Percentiles rank a stretch among this genome's conserved stretches.
These are phyloP conservation scores for Takifugu ocellatus DNA, from an alignment of 2,797 vertebrate genomes.

Conservation along the genomic window DNA sequence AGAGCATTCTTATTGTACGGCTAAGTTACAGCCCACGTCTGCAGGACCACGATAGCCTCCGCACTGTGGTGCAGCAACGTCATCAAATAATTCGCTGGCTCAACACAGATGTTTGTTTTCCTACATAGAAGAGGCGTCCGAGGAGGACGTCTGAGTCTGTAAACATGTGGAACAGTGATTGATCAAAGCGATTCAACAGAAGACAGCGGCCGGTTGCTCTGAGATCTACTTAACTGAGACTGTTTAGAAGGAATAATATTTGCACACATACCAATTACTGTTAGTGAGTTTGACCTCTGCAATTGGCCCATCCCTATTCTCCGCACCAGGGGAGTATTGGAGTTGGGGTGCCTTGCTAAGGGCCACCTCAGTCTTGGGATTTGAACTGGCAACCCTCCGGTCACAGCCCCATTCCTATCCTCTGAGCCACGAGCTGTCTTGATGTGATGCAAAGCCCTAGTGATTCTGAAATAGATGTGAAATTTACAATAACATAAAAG, in stretches of 20 bases:
- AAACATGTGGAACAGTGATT: no score
- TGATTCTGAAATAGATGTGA: background rate
- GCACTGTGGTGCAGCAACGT: conserved; percentile 22
- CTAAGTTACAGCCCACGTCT: conserved; percentile 43
- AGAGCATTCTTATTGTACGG: conserved; percentile 50
- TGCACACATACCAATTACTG: no score
- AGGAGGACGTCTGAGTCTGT: background rate
- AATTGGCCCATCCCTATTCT: no score
- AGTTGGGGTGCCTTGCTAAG: no score
- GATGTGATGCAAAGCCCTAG: conserved; percentile 6
- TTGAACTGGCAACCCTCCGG: no score
- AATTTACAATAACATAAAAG: conserved; percentile 14
- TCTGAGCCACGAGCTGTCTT: conserved; percentile 3
- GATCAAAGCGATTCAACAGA: conserved; percentile 19
- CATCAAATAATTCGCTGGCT: conserved; percentile 38
- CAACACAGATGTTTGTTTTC: conserved; percentile 32
- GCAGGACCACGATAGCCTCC: conserved; percentile 37
- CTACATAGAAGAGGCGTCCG: conserved; percentile 6
- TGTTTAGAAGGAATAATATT: background rate
- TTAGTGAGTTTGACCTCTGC: no score
- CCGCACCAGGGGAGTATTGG: no score
- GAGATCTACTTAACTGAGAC: conserved; percentile 12
- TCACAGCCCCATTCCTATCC: no score
- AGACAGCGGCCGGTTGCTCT: conserved; percentile 19
- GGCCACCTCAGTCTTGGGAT: no score